Evolutionary conservation across 2,113 vertebrate genomes (phyloP).

Genomic region (Piliocolobus tephrosceles): DNA sequence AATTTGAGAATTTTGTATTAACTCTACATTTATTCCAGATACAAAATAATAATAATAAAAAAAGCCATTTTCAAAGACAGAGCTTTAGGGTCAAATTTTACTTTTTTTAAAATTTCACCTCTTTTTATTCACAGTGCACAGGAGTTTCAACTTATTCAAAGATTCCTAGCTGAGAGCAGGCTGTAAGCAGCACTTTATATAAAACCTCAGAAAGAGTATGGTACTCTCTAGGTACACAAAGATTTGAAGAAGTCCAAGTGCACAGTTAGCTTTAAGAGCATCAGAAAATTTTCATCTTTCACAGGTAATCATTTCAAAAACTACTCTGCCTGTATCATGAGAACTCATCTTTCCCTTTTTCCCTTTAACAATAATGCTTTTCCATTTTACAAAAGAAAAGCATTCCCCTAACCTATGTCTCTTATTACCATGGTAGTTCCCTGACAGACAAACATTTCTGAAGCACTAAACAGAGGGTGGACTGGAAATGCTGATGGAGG

Average conservation of each 20-base stretch:
- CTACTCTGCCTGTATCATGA: neutral
- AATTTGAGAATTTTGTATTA: conserved; percentile 33
- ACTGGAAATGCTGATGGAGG: neutral
- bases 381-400: conserved; percentile 9
- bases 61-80: conserved; percentile 25
- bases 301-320: conserved; percentile 39
- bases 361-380: conserved; percentile 15
- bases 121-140: conserved; percentile 16
- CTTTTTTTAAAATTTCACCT: neutral
- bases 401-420: neutral
- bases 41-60: neutral
- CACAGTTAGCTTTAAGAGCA: neutral
- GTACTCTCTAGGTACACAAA: neutral
- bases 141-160: neutral
- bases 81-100: neutral
- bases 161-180: neutral
- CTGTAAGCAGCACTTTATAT: neutral
- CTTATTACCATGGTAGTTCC: neutral
- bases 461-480: neutral
- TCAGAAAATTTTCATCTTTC: neutral
- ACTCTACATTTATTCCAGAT: conserved; percentile 34
- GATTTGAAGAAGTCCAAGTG: neutral
- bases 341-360: neutral
- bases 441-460: neutral
- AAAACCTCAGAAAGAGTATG: neutral